Base-by-base conservation (phyloP, 2,888 invertebrate genomes). In the Acleris literana region DNA sequence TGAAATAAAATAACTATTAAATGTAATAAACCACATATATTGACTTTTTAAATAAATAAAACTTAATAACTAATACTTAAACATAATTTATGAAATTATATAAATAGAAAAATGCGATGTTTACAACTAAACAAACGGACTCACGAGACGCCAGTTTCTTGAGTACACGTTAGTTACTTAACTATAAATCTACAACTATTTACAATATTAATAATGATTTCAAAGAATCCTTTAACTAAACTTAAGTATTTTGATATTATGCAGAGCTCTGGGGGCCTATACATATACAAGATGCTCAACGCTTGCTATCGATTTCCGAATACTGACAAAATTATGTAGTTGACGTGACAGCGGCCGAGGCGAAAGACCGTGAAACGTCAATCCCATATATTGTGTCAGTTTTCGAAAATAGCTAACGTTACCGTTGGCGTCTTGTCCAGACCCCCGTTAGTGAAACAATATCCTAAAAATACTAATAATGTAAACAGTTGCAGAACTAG, bases 11-110 rank as follows among this genome's bases (percentile, higher is more conserved):
- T 75, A 72, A 61, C 74, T 58, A 22, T 68, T 70, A 72, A 80
- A 83, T 80, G 80, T 84, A 87, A 86, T 86, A 87, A 88, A 89
- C 87, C 88, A 86, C 87, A 87, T 90, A 90, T 91, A 91, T 91
- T 92, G 91, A 91, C 90, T 91, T 90, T 91, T 86, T 86, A 86
- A 90, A 91, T 91, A 92, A 92, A 91, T 91, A 90, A 87, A 90
- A 82, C 88, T 87, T 89, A 80, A 87, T 88, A 88, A 86, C 91
- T 89, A 90, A 89, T 82, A 70, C 87, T 87, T 90, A 92, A 55
- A 83, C 73, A 81, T 86, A 85, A 82, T 72, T 75, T 79, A 74
- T 77, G 79, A 77, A 76, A 72, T 73, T 86, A 86, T 83, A 86
- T 85, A 82, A 85, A 76, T 81, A 83, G 83, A 78, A 82, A 88